Conservation (phyloP, 2,797 vertebrate genomes). For the Ibycter americanus region DNA sequence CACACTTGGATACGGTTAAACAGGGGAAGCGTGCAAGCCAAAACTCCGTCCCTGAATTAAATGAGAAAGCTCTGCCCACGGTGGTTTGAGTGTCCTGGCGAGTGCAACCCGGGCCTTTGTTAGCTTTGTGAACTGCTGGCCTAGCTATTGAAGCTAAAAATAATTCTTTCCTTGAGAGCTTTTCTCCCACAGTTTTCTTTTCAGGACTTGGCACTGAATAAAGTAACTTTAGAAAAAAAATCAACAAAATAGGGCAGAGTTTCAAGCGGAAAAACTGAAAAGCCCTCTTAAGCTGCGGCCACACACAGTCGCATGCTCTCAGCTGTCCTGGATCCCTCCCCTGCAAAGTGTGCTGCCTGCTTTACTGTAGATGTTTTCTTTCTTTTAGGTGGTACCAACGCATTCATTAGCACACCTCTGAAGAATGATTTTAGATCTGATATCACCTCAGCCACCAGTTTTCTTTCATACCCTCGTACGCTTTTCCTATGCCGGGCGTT, state of each 20-base stretch:
- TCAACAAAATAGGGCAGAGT: neutral
- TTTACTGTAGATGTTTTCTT: neutral
- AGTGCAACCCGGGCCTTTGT: neutral
- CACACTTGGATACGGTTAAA: neutral
- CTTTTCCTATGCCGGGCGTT: neutral
- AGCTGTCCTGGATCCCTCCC: neutral
- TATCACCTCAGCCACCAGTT: neutral
- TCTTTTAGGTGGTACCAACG: neutral
- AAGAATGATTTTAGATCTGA: neutral
- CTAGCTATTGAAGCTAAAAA: neutral
- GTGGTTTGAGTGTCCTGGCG: neutral
- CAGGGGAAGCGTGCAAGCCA: neutral
- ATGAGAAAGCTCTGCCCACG: neutral
- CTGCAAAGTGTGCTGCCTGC: neutral
- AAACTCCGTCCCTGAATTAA: slow-evolving; percentile 3
- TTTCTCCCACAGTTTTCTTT: slow-evolving; percentile 28
- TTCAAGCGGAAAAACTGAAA: neutral
- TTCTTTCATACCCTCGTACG: neutral
- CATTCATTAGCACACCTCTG: neutral
- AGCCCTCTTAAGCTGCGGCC: neutral
- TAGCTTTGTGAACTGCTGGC: neutral
- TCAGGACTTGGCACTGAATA: neutral
- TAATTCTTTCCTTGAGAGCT: neutral
- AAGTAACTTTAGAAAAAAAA: neutral
- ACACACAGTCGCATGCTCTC: fast-evolving